Percentiles rank a stretch among this genome's conserved stretches.
Evolutionary conservation across 2,888 invertebrate species (phyloP).

Genomic region (Hoplodrina blanda): DNA sequence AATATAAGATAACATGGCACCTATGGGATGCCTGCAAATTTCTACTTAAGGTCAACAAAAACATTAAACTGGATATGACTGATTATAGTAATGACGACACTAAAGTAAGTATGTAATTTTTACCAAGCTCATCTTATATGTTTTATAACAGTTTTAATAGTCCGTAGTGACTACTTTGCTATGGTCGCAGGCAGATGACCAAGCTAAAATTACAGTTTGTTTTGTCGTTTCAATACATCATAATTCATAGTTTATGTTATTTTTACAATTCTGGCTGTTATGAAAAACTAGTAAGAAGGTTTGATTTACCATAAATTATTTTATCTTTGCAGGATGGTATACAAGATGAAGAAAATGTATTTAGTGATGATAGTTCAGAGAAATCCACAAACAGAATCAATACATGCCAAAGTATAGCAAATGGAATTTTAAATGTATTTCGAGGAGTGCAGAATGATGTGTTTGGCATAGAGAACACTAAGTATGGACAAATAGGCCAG

Average conservation of each 20-base stretch:
- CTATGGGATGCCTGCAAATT: conserved; percentile 86
- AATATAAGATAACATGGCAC: conserved; percentile 85
- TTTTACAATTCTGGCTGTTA: neutral
- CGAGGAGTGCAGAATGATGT: conserved; percentile 80
- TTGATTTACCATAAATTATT: conserved; percentile 1
- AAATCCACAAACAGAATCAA: conserved; percentile 59
- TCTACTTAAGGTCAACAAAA: conserved; percentile 78
- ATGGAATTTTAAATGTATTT: conserved; percentile 78
- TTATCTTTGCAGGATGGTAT: conserved; percentile 64
- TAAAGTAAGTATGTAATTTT: conserved; percentile 57
- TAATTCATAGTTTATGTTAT: neutral
- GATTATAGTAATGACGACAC: conserved; percentile 50
- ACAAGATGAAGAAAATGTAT: conserved; percentile 57
- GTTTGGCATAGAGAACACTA: conserved; percentile 76
- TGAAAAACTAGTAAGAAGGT: neutral
- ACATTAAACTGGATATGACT: conserved; percentile 46
- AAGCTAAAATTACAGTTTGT: too few relatives aligned
- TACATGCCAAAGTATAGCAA: conserved; percentile 76
- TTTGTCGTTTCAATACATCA: too few relatives aligned
- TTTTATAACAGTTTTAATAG: too few relatives aligned
- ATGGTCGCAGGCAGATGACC: too few relatives aligned
- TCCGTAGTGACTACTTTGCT: too few relatives aligned
- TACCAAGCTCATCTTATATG: neutral
- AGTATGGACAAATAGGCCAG: conserved; percentile 76
- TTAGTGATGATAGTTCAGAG: conserved; percentile 68